These are phyloP conservation scores for Drosophila kanapiae DNA, from an alignment of 1,140 invertebrate genomes.

Conservation along the genomic window DNA sequence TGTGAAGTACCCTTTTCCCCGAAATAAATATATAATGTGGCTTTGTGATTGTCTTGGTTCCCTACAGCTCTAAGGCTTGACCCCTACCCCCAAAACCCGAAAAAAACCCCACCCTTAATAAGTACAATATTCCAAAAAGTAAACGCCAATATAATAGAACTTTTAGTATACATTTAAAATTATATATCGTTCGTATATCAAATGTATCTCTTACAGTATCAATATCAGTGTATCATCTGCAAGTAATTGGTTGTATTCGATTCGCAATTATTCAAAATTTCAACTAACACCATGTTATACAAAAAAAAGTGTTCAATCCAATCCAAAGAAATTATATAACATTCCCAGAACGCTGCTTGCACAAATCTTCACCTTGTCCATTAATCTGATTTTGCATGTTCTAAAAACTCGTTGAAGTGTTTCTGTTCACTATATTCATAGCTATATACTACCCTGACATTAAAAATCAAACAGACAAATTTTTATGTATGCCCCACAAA, in stretches of 20 bases:
- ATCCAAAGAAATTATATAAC: constrained; percentile 69
- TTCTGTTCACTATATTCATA: constrained; percentile 12
- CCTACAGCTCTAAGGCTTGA: constrained; percentile 74
- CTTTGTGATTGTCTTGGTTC: constrained; percentile 58
- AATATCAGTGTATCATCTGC: constrained; percentile 59
- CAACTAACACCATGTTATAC: constrained; percentile 17
- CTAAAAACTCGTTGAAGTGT: constrained; percentile 2
- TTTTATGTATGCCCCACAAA: neutral
- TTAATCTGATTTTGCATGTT: constrained; percentile 32
- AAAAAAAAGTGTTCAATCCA: constrained; percentile 30
- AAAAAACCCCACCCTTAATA: constrained; percentile 3
- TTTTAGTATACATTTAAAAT: constrained; percentile 54
- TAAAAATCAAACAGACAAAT: constrained; percentile 51
- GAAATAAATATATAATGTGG: constrained; percentile 20
- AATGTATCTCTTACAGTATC: constrained; percentile 71
- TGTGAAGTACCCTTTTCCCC: constrained; percentile 44
- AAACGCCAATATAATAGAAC: constrained; percentile 71
- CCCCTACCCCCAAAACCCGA: constrained; percentile 11
- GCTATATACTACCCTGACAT: constrained; percentile 10
- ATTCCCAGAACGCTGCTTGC: constrained; percentile 74
- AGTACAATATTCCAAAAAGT: constrained; percentile 52
- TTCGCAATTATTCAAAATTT: constrained; percentile 61
- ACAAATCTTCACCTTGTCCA: constrained; percentile 12
- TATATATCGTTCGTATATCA: constrained; percentile 48
- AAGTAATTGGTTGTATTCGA: constrained; percentile 75